Conservation (phyloP, 2,797 vertebrate genomes). For the Pipistrellus pipistrellus region DNA sequence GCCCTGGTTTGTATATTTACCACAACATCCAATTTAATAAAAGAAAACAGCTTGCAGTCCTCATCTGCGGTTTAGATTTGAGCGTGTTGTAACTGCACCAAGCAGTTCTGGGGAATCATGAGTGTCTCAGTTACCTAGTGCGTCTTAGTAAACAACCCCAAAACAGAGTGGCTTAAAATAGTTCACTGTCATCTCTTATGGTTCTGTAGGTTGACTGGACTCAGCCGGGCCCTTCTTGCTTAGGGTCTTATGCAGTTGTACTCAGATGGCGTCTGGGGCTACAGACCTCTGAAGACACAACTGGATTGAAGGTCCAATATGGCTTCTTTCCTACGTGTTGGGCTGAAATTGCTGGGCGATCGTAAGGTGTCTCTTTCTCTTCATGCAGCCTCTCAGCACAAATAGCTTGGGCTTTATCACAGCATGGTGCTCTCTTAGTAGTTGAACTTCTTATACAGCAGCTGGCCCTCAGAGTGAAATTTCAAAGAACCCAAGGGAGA, state of each 20-base stretch:
- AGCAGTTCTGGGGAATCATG: neutral
- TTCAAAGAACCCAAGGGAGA: constrained; percentile 7
- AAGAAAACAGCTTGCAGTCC: constrained; percentile 12
- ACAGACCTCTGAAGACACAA: neutral
- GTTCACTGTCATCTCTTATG: neutral
- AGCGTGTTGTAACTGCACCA: neutral
- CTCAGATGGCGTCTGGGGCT: neutral
- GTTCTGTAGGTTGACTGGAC: neutral
- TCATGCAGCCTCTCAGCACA: neutral
- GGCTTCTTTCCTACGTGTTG: neutral
- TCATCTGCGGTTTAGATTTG: neutral
- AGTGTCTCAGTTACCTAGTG: neutral
- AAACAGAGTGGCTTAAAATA: constrained; percentile 9
- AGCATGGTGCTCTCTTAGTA: neutral
- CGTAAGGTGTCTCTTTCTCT: neutral
- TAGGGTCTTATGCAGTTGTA: neutral
- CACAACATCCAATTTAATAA: constrained; percentile 22
- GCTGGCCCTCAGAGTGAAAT: neutral
- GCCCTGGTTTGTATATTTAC: constrained; percentile 32
- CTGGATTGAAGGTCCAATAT: neutral
- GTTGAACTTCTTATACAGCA: neutral
- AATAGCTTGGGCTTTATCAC: neutral
- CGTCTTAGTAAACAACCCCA: constrained; percentile 2
- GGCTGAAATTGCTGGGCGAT: neutral
- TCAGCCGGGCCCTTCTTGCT: neutral